Percentiles rank a stretch among this genome's conserved stretches.
Conservation (phyloP, 2,113 vertebrate species). For the Anthoscopus minutus region DNA sequence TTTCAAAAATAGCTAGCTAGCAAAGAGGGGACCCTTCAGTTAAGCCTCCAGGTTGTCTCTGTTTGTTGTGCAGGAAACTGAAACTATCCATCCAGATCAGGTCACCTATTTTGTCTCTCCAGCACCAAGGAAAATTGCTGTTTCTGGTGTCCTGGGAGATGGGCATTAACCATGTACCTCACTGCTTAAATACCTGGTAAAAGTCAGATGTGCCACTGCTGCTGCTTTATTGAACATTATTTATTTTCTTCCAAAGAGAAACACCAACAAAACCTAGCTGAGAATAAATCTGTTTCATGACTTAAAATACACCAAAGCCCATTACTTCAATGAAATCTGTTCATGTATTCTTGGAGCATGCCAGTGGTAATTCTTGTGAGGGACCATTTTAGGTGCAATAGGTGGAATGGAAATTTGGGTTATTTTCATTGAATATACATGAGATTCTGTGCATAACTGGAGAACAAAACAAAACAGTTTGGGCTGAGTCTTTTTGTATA, state of each 20-base stretch:
- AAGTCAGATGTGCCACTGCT: background rate
- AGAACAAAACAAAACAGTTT: background rate
- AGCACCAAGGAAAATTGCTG: background rate
- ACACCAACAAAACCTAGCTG: background rate
- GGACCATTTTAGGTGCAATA: background rate
- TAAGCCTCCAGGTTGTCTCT: background rate
- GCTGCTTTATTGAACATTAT: background rate
- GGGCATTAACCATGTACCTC: background rate
- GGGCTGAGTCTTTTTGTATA: background rate
- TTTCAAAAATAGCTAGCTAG: background rate
- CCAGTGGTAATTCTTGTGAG: background rate
- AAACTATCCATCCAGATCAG: background rate
- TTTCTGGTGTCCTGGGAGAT: background rate
- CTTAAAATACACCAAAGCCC: background rate
- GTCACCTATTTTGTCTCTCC: background rate
- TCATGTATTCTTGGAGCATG: background rate
- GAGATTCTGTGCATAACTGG: background rate
- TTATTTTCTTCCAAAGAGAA: background rate
- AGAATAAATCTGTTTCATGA: background rate
- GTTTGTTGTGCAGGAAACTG: background rate
- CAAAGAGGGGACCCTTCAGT: background rate
- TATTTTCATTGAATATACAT: background rate
- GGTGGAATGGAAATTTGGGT: background rate
- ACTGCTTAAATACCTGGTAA: background rate
- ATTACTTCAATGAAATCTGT: background rate